Evolutionary conservation across 2,888 invertebrate species (phyloP).

Genomic region (Sinhomidia bicolor): DNA sequence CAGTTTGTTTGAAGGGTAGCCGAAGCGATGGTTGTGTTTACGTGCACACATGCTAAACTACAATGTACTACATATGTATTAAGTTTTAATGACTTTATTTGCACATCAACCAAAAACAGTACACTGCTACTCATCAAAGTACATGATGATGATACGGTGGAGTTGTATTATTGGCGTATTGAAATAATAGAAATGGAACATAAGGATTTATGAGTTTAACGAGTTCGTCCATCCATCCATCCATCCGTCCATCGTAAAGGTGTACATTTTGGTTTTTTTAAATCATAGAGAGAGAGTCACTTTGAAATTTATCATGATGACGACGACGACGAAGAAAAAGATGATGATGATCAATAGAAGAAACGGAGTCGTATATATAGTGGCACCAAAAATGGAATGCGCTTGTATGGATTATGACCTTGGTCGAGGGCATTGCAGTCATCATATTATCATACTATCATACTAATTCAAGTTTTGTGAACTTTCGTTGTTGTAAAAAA

Average conservation of each 20-base stretch:
- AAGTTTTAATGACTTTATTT: constrained; percentile 22
- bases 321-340: too few relatives aligned
- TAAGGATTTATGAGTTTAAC: background rate
- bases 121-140: background rate
- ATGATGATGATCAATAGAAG: constrained; percentile 17
- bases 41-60: too few relatives aligned
- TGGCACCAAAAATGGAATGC: constrained; percentile 57
- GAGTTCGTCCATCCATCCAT: background rate
- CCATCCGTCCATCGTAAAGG: background rate
- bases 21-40: background rate
- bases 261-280: background rate
- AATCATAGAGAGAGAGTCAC: background rate
- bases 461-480: constrained; percentile 43
- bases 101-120: background rate
- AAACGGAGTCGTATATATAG: background rate
- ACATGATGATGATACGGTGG: background rate
- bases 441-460: background rate
- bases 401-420: constrained; percentile 59
- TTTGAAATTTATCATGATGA: constrained; percentile 10
- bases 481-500: constrained; percentile 18
- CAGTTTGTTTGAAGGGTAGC: background rate
- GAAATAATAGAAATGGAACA: constrained; percentile 14
- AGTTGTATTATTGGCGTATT: background rate
- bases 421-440: constrained; percentile 64
- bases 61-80: background rate